Base-by-base conservation (phyloP, 2,888 invertebrate species). In the Chrysotoxum bicinctum region DNA sequence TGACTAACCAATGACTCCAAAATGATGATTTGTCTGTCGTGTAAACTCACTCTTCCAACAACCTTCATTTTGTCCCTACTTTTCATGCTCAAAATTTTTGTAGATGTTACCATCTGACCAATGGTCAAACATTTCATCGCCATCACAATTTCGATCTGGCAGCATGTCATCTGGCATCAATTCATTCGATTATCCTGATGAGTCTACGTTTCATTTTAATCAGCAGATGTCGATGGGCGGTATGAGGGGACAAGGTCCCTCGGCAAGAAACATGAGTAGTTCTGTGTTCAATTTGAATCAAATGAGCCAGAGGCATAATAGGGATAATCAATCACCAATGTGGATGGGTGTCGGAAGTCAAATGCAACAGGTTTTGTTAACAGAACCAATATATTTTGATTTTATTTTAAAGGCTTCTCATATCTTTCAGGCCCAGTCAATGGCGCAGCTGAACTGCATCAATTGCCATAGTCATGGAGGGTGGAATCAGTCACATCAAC, bases 381-480 rank as follows among this genome's bases (percentile, higher is more conserved):
- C 14, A 50, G 1, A n/a, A 23, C n/a, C 1, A 14, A 50, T 21
- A 10, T 8, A 14, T 9, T 2, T 10, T 10, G 8, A 37, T 9
- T 7, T 0, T 5, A 26, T 6, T 12, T 8, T 52, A 8, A 16
- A 10, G 62, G 3, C 37, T 12, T 12, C 5, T 7, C 9, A 7
- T 37, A 4, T 12, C 9, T 52, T 72, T 6, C 74, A 95, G 95
- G 94, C 95, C 0, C 95, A 95, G 88, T 95, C 95, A 0, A 93
- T 95, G 93, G 95, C 95, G 0, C 95, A 95, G 66, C 89, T 96
- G 8, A 94, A 94, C 89, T 94, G 94, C 87, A 93, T 93, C 32
- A 93, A 93, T 58, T 94, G 94, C 87, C 93, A 92, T 87, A 92
- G 91, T 77, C 92, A 91, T 87, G 92, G 90, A 81, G 90, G 90